Percentiles rank a stretch among this genome's conserved stretches.
These are phyloP conservation scores for Amorpha juglandis DNA, from an alignment of 2,888 invertebrate genomes.

Conservation along the genomic window DNA sequence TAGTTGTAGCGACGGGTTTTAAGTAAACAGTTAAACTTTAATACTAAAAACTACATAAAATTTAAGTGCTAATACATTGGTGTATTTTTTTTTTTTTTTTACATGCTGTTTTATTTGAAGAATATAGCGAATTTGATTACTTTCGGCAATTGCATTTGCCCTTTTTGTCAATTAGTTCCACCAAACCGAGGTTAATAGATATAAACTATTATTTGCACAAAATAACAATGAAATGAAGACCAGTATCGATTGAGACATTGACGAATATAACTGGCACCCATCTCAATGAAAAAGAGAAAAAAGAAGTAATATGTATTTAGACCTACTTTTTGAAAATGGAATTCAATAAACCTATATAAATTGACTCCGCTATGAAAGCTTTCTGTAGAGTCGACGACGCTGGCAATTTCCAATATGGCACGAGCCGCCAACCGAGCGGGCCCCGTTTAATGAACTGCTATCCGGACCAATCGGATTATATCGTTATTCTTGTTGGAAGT, in stretches of 20 bases:
- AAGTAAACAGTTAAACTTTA: not conserved
- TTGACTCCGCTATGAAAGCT: constrained; percentile 16
- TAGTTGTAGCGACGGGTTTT: not conserved
- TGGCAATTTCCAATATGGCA: constrained; percentile 26
- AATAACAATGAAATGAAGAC: no score
- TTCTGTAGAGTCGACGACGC: constrained; percentile 1
- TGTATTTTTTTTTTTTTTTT: not conserved
- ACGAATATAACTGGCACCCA: not conserved
- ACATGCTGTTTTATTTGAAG: no score
- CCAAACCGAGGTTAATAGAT: not conserved
- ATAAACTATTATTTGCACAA: not conserved
- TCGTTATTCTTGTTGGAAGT: constrained; percentile 21
- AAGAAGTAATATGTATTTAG: no score
- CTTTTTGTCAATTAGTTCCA: no score
- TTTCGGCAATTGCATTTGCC: no score
- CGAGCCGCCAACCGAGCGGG: constrained; percentile 23
- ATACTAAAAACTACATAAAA: not conserved
- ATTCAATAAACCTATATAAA: constrained; percentile 21
- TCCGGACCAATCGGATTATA: constrained; percentile 21
- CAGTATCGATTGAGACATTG: not conserved
- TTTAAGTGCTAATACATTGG: not conserved
- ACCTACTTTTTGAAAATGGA: not conserved
- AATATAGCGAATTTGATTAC: no score
- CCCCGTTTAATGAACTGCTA: constrained; percentile 25
- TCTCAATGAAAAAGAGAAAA: not conserved